Base-by-base conservation (phyloP, 2,113 vertebrate genomes). In the Astur gentilis region DNA sequence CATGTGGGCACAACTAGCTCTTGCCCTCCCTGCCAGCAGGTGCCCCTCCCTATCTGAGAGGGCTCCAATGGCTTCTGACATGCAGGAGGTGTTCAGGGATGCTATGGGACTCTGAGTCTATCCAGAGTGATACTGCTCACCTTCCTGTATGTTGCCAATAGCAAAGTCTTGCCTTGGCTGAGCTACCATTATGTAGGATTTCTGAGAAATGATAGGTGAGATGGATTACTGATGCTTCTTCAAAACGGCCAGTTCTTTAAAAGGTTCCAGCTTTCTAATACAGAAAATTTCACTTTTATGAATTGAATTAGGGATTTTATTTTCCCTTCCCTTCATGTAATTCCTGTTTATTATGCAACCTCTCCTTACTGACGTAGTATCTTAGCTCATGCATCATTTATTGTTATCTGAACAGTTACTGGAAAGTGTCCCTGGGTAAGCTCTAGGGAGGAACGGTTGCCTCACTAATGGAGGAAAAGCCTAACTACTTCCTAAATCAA, bases 401-500 rank as follows among this genome's bases (percentile, higher is more conserved):
- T 94, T 89, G 84, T 58, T 91, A 93, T 94, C 75, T 93, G 91
- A 96, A 90, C 62, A 90, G 87, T 97, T 97, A 97, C 96, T 96
- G 96, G 95, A 96, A 98, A 96, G 91, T 73, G 65, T 96, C 93
- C 90, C 71, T 94, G 91, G 83, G 20, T 90, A 82, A 95, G 62
- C 90, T 95, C 96, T n/a, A 14, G 71, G 93, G 97, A 96, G 83
- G 76, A 90, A 91, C 1, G 18, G 75, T 67, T 96, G 83, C 92
- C 83, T 96, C 83, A 34, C 95, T 98, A 98, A 98, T 97, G 97
- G 97, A 96, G 97, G 96, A 94, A 97, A 96, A 94, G 49, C 58
- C 86, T 93, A 97, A 97, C 93, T 73, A 95, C 90, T 98, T 98
- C 97, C 97, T 96, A 95, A 98, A 97, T 96, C 96, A 95, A 98